Base-by-base conservation (phyloP, 2,888 invertebrate genomes). In the Phengaris arion region DNA sequence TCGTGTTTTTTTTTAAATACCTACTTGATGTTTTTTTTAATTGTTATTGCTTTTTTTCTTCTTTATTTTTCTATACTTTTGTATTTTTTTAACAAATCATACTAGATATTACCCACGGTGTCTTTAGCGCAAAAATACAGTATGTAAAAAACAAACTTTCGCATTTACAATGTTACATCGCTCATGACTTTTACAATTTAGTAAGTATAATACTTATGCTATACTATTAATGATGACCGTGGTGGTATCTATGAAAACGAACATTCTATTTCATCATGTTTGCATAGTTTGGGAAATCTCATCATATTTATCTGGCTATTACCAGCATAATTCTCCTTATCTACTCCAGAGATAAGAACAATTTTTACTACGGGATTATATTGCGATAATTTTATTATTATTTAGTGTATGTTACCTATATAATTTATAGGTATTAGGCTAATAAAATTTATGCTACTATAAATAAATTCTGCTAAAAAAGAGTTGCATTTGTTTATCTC, bases 361-460 rank as follows among this genome's bases (percentile, higher is more conserved):
- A 45, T 64, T 64, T 59, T 64, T 64, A 64, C 45, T 45, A 45
- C 45, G 13, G 64, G 64, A 45, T 64, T 64, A 7, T 6, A 48
- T 64, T 64, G 64, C 64, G 64, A 64, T 64, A 13, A 64, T 64
- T 64, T 12, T 64, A 64, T 64, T 64, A 64, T 64, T 64, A 64
- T 64, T 5, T 45, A 45, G 59, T 5, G 22, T 22, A 5, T 59
- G 22, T 59, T 22, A 59, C 59, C 15, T 22, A 22, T 3, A 15
- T 59, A 15, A 59, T 22, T 59, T 59, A 59, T 48, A 6, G 8
- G 48, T 7, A 48, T 48, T 48, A 1, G 46, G 22, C 6, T 4
- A 48, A 48, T 6, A 48, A 48, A 48, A 7, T 3, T 0, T 48
- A 48, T 7, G 35, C 35, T 35, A 3, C 35, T 35, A 35, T 35